Evolutionary conservation across 1,140 invertebrate species (phyloP).

Genomic region (Ephestia elutella): DNA sequence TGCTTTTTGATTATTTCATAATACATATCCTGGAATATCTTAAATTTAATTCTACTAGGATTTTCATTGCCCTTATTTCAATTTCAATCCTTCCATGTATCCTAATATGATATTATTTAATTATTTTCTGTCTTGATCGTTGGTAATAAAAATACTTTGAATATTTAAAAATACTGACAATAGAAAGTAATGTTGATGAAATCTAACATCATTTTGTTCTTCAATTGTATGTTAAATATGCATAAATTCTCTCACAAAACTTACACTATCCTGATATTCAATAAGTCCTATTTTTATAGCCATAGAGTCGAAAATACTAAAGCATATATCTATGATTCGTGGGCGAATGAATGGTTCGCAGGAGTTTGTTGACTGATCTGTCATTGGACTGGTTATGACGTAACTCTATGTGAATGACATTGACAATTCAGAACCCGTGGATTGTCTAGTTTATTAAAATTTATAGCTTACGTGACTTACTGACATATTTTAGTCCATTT

Average conservation of each 20-base stretch:
- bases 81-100: too few relatives aligned
- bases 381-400: slow-evolving; percentile 62
- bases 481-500: background rate
- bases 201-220: background rate
- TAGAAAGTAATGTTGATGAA: slow-evolving; percentile 1
- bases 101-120: too few relatives aligned
- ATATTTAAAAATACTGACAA: too few relatives aligned
- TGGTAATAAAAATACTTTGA: too few relatives aligned
- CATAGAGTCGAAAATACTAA: background rate
- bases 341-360: slow-evolving; percentile 55
- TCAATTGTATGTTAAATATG: background rate
- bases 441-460: slow-evolving; percentile 1
- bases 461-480: slow-evolving; percentile 2
- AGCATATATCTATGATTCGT: slow-evolving; percentile 21
- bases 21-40: too few relatives aligned
- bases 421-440: background rate
- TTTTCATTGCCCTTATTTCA: too few relatives aligned
- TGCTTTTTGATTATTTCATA: too few relatives aligned
- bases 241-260: background rate
- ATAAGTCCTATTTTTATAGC: background rate
- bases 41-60: too few relatives aligned
- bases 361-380: slow-evolving; percentile 62
- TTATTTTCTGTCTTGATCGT: too few relatives aligned
- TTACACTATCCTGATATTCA: background rate
- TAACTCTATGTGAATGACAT: slow-evolving; percentile 41